Evolutionary conservation across 2,888 invertebrate species (phyloP), one percentile per base, ranked within the genome.

Genomic region (Belgica antarctica): DNA sequence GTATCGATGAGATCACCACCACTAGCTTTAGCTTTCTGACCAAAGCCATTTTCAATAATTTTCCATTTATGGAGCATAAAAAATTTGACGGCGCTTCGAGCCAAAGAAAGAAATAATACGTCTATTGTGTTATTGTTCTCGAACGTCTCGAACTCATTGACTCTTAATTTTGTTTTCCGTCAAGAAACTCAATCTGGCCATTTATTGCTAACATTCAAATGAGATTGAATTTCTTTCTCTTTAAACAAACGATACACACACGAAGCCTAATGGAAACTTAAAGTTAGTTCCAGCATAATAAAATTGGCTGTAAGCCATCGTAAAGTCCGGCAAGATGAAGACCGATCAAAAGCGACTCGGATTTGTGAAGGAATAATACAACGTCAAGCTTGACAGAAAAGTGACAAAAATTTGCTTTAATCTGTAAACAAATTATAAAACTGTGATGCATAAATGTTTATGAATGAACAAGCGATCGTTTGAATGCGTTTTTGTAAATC

Each of bases 101-200:
- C 41, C n/a, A 12, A 22, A 52, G 52, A 52, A 4, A 52, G 52
- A 52, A 52, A n/a, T n/a, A 52, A 31, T 31, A 17, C 17, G 17
- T 52, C 52, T 52, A 52, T 52, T 52, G 52, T 52, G 17, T n/a
- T n/a, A 52, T 52, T 52, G 52, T 52, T 52, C 52, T 52, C 52
- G 22, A 52, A 52, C 52, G 17, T 52, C 52, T 52, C 52, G 22
- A 52, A 52, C 52, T 52, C 52, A 52, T 52, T 52, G 52, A 10
- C 52, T 17, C n/a, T 52, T 52, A 2, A n/a, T 12, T 52, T 52
- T 17, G 19, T 52, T 52, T 22, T 52, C 22, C 2, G 3, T 41
- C 10, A 5, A 41, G 52, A 52, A 52, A 52, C 5, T 52, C 52
- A 52, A 52, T 52, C 52, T n/a, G 46, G 15, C 46, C 46, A n/a